phyloP scores from a whole-genome alignment of 2,888 invertebrate species.

The Silvanus unidentatus region DNA sequence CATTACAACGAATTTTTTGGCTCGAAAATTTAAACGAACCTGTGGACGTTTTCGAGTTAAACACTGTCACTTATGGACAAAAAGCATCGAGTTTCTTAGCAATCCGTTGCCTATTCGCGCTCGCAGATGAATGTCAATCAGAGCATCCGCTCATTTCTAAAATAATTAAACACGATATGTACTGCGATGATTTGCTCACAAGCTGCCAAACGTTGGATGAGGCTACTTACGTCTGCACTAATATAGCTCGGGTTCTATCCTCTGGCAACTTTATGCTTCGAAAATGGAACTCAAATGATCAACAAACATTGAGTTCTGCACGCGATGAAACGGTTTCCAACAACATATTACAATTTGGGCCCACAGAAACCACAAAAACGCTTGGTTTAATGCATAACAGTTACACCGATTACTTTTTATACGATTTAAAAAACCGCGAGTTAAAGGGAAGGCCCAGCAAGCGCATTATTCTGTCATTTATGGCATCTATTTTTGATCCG shows the following conservation, averaged over 20 bases:
- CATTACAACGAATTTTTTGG: too few relatives aligned
- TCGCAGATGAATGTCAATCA: too few relatives aligned
- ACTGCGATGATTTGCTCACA: constrained; percentile 8
- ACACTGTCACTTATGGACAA: too few relatives aligned
- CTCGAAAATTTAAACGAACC: too few relatives aligned
- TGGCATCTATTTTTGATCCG: constrained; percentile 16
- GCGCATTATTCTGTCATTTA: constrained; percentile 13
- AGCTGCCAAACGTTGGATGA: constrained; percentile 19
- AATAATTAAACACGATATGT: too few relatives aligned
- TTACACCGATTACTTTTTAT: too few relatives aligned
- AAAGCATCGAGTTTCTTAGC: too few relatives aligned
- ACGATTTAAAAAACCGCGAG: too few relatives aligned
- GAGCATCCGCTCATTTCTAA: too few relatives aligned
- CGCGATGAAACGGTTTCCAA: neutral
- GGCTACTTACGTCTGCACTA: constrained; percentile 9
- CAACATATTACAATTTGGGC: constrained; percentile 3
- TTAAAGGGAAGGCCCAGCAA: constrained; percentile 3
- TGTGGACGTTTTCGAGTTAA: too few relatives aligned
- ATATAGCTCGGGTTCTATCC: constrained; percentile 10
- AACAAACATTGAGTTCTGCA: constrained; percentile 6
- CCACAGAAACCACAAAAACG: constrained; percentile 4
- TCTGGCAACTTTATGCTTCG: constrained; percentile 15
- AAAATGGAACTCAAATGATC: constrained; percentile 19
- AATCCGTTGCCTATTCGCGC: too few relatives aligned
- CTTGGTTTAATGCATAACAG: constrained; percentile 1